These are phyloP conservation scores for Spodoptera litura DNA, from an alignment of 1,140 invertebrate genomes.

Conservation along the genomic window DNA sequence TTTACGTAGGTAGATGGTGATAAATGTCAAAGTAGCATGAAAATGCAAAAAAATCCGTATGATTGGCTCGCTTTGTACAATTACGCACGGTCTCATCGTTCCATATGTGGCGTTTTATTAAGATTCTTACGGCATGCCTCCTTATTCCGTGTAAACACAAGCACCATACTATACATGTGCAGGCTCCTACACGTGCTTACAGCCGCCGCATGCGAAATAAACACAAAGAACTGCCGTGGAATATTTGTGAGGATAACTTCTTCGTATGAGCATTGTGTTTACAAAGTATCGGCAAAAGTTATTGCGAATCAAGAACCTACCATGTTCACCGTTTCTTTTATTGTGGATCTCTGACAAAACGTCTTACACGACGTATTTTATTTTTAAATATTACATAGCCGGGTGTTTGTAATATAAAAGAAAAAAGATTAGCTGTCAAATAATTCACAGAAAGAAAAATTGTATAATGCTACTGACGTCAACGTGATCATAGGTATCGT, in stretches of 20 bases:
- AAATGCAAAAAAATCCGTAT: constrained; percentile 35
- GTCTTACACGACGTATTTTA: background rate
- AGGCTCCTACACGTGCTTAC: constrained; percentile 31
- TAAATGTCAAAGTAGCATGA: constrained; percentile 29
- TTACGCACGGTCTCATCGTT: constrained; percentile 33
- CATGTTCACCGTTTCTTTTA: constrained; percentile 17
- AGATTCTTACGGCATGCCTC: constrained; percentile 28
- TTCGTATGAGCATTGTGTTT: constrained; percentile 28
- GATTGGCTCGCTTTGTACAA: constrained; percentile 33
- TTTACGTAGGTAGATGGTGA: constrained; percentile 12
- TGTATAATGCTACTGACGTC: background rate
- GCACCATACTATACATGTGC: background rate
- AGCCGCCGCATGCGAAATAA: constrained; percentile 30
- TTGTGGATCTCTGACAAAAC: constrained; percentile 2
- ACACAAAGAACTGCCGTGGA: constrained; percentile 38
- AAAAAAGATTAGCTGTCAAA: background rate
- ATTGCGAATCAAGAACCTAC: constrained; percentile 14
- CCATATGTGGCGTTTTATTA: constrained; percentile 36
- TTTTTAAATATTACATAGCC: background rate
- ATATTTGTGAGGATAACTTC: constrained; percentile 37
- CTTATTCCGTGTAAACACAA: constrained; percentile 31
- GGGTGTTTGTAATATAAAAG: background rate
- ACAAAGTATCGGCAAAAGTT: constrained; percentile 17
- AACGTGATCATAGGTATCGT: background rate
- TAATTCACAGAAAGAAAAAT: background rate